Percentiles rank a stretch among this genome's conserved stretches.
phyloP scores from a whole-genome alignment of 2,888 invertebrate genomes.

The Coenonympha arcania region DNA sequence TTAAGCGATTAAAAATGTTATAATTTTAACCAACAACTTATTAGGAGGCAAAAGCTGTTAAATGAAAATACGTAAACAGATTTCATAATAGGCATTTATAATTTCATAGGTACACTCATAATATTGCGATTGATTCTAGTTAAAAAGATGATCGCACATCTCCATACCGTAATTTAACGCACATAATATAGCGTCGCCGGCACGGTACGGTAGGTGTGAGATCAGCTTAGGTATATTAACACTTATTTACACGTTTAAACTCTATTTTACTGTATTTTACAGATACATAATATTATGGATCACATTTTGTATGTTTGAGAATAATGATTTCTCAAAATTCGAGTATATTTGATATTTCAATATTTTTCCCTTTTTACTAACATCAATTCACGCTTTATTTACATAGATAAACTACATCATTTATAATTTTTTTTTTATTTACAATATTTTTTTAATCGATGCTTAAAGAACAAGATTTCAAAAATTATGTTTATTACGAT shows the following conservation, averaged over 20 bases:
- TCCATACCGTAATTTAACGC: not conserved
- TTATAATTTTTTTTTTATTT: not conserved
- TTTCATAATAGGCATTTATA: slow-evolving; percentile 24
- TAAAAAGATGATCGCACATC: slow-evolving; percentile 9
- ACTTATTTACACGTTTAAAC: too few relatives aligned
- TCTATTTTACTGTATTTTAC: too few relatives aligned
- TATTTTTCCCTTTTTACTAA: not conserved
- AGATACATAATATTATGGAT: not conserved
- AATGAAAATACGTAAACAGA: slow-evolving; percentile 17
- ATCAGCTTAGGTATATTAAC: not conserved
- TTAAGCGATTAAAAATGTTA: too few relatives aligned
- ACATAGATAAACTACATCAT: not conserved
- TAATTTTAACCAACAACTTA: not conserved
- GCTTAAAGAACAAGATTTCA: too few relatives aligned
- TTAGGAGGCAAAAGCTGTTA: not conserved
- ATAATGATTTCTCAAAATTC: not conserved
- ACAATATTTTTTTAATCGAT: not conserved
- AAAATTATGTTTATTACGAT: too few relatives aligned
- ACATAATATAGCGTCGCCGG: not conserved
- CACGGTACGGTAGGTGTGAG: not conserved
- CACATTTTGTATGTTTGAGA: not conserved
- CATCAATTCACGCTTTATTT: not conserved
- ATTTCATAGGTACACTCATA: slow-evolving; percentile 23
- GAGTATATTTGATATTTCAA: not conserved
- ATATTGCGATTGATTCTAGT: slow-evolving; percentile 21